These are phyloP conservation scores for Argyra leucocephala DNA, from an alignment of 2,888 invertebrate genomes.

Conservation along the genomic window DNA sequence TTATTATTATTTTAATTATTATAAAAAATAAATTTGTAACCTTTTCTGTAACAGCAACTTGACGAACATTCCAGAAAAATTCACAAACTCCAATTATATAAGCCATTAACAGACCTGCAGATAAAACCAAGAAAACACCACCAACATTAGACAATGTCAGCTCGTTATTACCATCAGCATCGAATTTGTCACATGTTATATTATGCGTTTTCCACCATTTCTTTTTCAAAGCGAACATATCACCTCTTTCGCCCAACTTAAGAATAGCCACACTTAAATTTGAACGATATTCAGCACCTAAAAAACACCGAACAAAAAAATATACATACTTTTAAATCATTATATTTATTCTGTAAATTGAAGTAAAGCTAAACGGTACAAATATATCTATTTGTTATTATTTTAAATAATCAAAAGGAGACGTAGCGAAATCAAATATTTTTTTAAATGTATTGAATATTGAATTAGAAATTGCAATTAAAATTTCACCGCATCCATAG, in stretches of 20 bases:
- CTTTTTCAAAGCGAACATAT: conserved; percentile 68
- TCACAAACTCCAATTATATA: conserved; percentile 73
- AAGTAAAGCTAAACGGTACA: no score
- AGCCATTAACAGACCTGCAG: conserved; percentile 61
- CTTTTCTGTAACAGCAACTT: conserved; percentile 66
- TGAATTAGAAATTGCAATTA: no score
- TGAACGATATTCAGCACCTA: conserved; percentile 67
- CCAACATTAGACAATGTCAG: conserved; percentile 60
- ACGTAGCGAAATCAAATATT: no score
- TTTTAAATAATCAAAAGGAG: no score
- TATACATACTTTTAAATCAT: no score
- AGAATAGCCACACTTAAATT: conserved; percentile 79
- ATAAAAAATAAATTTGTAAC: conserved; percentile 40
- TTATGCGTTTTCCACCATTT: conserved; percentile 82
- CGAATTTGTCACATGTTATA: conserved; percentile 35
- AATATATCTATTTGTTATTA: no score
- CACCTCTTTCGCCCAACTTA: conserved; percentile 81
- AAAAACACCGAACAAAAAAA: no score
- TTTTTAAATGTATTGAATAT: no score
- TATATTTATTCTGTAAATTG: no score
- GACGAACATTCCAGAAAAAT: conserved; percentile 73
- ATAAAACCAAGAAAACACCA: conserved; percentile 80
- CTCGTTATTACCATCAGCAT: conserved; percentile 36
- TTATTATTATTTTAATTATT: background rate
- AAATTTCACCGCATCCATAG: no score